Evolutionary conservation across 1,140 invertebrate species (phyloP).

Genomic region (Penaeus chinensis): DNA sequence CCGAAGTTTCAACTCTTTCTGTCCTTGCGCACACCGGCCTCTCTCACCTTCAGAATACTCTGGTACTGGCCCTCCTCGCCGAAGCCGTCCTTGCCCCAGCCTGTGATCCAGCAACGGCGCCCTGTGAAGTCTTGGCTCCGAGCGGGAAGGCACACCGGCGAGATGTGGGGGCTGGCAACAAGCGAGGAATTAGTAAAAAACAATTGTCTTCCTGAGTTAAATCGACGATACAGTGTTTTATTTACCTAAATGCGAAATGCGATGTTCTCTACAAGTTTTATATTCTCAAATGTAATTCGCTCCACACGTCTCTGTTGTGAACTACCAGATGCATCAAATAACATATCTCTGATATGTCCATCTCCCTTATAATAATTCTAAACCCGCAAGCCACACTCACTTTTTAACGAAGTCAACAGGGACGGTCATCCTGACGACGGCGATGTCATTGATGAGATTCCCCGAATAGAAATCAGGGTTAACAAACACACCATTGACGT

Average conservation of each 20-base stretch:
- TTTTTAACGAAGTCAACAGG: constrained; percentile 82
- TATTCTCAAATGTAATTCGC: too few relatives aligned
- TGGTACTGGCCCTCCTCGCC: constrained; percentile 75
- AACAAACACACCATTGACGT: constrained; percentile 81
- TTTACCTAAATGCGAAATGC: too few relatives aligned
- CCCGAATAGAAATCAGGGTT: constrained; percentile 93
- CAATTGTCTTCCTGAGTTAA: too few relatives aligned
- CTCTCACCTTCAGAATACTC: constrained; percentile 73
- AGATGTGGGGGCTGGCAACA: constrained; percentile 75
- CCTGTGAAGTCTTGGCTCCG: constrained; percentile 73
- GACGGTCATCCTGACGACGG: constrained; percentile 83
- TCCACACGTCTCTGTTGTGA: too few relatives aligned
- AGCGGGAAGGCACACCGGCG: constrained; percentile 77
- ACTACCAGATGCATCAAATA: neutral
- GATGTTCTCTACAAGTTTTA: too few relatives aligned
- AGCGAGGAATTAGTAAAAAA: too few relatives aligned
- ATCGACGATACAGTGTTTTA: too few relatives aligned
- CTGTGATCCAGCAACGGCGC: constrained; percentile 79
- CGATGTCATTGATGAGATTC: constrained; percentile 91
- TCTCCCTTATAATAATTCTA: neutral
- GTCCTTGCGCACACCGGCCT: neutral
- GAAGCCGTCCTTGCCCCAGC: constrained; percentile 84
- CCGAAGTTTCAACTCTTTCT: neutral
- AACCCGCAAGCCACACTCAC: constrained; percentile 59
- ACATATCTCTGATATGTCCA: neutral